phyloP scores from a whole-genome alignment of 2,797 vertebrate genomes.

The Sternotherus odoratus region DNA sequence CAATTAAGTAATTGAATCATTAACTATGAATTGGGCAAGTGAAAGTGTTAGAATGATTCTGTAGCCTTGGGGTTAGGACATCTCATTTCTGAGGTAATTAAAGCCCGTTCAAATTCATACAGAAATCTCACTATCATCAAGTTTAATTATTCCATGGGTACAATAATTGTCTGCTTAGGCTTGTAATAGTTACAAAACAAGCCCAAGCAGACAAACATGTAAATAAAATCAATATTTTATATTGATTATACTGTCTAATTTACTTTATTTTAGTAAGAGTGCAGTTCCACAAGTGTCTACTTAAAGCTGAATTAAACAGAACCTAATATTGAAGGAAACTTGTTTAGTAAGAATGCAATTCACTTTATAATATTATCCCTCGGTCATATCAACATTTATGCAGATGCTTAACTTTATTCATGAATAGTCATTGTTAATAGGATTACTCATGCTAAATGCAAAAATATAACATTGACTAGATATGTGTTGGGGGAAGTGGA shows the following conservation, averaged over 20 bases:
- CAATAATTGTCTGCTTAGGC: no score
- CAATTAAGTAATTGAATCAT: neutral
- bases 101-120: neutral
- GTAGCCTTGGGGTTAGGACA: neutral
- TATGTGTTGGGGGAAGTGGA: neutral
- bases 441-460: neutral
- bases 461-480: neutral
- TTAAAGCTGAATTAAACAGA: neutral
- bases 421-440: neutral
- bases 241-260: neutral
- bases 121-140: neutral
- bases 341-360: neutral
- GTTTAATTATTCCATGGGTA: neutral
- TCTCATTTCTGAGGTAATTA: neutral
- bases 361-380: neutral
- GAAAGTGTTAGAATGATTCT: neutral
- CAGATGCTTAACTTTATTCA: neutral
- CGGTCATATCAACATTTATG: neutral
- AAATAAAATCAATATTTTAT: neutral
- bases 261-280: neutral
- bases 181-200: neutral
- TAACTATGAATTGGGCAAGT: neutral
- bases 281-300: neutral
- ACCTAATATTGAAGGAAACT: rapidly evolving
- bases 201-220: neutral